Percentiles rank a stretch among this genome's conserved stretches.
Conservation (phyloP, 1,140 invertebrate genomes). For the Trachymyrmex septentrionalis region DNA sequence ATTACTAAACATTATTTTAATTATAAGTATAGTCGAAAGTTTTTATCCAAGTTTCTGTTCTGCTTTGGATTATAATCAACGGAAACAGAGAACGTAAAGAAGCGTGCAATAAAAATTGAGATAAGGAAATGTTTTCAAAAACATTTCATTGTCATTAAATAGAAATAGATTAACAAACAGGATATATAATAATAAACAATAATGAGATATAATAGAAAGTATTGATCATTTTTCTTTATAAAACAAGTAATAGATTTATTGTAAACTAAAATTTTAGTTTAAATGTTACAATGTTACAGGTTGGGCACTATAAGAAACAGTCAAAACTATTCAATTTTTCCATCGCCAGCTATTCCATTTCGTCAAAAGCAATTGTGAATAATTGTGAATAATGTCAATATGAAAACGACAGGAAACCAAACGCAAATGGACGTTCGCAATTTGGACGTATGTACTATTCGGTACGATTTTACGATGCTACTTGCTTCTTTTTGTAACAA, state of each 20-base stretch:
- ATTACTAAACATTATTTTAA: conserved; percentile 34
- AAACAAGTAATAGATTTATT: not conserved
- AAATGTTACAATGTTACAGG: no score
- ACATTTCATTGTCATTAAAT: not conserved
- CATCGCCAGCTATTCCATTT: not conserved
- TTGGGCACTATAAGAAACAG: not conserved
- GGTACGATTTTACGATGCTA: conserved; percentile 30
- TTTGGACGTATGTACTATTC: conserved; percentile 15
- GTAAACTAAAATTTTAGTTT: not conserved
- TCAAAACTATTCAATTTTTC: conserved; percentile 34
- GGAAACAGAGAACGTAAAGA: not conserved
- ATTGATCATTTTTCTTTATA: not conserved
- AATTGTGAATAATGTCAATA: conserved; percentile 48
- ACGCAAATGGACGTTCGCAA: conserved; percentile 38
- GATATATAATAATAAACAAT: not conserved
- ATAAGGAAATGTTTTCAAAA: not conserved
- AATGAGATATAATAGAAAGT: not conserved
- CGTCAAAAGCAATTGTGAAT: conserved; percentile 8
- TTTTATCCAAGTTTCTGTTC: not conserved
- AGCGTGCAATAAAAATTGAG: not conserved
- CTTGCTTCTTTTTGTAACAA: conserved; percentile 10
- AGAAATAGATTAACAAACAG: not conserved
- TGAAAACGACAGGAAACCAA: conserved; percentile 32
- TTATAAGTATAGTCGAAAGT: conserved; percentile 1
- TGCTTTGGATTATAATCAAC: not conserved